Base-by-base conservation (phyloP, 2,113 vertebrate genomes). In the Pavo muticus region DNA sequence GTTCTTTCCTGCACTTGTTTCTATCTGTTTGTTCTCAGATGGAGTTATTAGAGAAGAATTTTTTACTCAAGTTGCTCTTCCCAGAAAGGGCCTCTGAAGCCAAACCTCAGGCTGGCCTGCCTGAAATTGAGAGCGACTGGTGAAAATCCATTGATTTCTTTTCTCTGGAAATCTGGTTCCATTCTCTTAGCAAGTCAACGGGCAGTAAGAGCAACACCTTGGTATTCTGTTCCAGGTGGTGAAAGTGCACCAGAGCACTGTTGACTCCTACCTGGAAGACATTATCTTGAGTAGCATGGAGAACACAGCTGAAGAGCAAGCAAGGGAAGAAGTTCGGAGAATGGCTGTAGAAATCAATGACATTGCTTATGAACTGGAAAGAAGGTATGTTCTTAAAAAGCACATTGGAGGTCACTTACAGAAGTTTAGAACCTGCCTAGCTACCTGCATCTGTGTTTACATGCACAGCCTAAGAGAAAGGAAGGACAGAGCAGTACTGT, bases 201-300 rank as follows among this genome's bases (percentile, higher is more conserved):
- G 59, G 69, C 39, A 74, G 44, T 79, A 56, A 27, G 73, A 94
- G 35, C 64, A 56, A 4, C 9, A 10, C 21, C 54, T 87, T 75
- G 32, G 32, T 87, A 68, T 57, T 83, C 86, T 87, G 30, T 92
- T 88, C 44, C 90, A 99, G 99, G 98, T 99, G 91, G 96, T 99
- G 87, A 98, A 98, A 93, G 96, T 99, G 81, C 98, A 99, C 87
- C 98, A 99, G 95, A 98, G 98, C 71, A 99, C 98, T 10, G 96
- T 99, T n/a, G 98, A 99, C 87, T 98, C 98, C 70, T 99, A 99
- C 83, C 97, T 99, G 74, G 99, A 99, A 96, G 99, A 99, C 73
- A 72, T 99, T 70, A 98, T 99, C 84, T 84, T 99, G 82, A 97
- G 72, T 3, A 97, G 97, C 4, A 78, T 98, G 89, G 98, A 98